Conservation (phyloP, 2,888 invertebrate genomes). For the Calameuta filiformis region DNA sequence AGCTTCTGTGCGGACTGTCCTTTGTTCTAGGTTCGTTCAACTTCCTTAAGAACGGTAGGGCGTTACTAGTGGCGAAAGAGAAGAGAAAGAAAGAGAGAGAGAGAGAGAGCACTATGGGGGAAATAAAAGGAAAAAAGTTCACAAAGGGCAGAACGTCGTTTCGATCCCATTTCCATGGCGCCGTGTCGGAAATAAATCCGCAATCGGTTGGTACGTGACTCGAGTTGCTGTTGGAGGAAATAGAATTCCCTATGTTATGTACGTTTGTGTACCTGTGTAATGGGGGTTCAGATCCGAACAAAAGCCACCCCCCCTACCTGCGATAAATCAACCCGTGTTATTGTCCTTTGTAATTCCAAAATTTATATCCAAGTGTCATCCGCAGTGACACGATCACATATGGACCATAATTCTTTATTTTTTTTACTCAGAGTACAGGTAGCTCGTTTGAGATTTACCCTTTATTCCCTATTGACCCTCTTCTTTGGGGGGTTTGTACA, state of each 20-base stretch:
- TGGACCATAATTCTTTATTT: background rate
- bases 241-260: background rate
- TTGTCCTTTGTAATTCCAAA: conserved; percentile 18
- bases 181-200: background rate
- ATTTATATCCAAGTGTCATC: conserved; percentile 11
- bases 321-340: conserved; percentile 10
- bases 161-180: background rate
- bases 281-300: background rate
- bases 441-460: background rate
- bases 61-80: background rate
- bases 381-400: background rate
- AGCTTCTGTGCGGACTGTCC: background rate
- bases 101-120: background rate
- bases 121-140: background rate
- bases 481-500: background rate
- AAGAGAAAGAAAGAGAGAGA: background rate
- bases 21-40: background rate
- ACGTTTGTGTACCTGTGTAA: background rate
- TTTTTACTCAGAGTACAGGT: background rate
- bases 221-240: background rate
- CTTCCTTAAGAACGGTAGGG: background rate
- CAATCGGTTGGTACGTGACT: background rate
- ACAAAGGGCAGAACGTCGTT: background rate
- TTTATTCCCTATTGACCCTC: background rate
- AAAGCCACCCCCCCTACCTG: background rate